A percentile compares a stretch with the other conserved stretches of the same genome.
phyloP scores from a whole-genome alignment of 2,797 vertebrate genomes.

The Peromyscus melanophrys region DNA sequence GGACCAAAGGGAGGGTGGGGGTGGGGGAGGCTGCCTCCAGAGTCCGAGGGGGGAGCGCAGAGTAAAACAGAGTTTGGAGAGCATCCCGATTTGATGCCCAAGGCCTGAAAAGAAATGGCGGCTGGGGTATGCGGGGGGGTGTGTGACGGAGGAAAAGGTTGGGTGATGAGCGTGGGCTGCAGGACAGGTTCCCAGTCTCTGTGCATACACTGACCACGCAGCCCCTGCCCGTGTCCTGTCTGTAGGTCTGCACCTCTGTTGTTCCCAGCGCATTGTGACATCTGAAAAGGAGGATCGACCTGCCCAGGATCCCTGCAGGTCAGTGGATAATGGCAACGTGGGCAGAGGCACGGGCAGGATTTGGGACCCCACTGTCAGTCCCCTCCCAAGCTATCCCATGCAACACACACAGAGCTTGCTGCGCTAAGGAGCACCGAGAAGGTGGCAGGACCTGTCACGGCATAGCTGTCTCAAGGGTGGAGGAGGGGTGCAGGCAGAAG shows the following conservation, averaged over 20 bases:
- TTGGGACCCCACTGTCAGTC: not conserved
- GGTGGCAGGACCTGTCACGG: not conserved
- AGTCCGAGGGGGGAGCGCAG: not conserved
- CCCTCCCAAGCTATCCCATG: not conserved
- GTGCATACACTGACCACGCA: not conserved
- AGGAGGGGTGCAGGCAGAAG: not conserved
- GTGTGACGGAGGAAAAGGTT: not conserved
- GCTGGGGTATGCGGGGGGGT: not conserved
- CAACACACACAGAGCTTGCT: not conserved
- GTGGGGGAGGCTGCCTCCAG: not conserved
- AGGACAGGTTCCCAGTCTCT: not conserved
- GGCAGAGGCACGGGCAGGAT: not conserved
- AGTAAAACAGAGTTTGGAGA: slow-evolving; percentile 6
- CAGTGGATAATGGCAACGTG: not conserved
- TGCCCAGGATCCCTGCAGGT: slow-evolving; percentile 60
- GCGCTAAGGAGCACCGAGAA: not conserved
- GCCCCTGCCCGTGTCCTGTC: not conserved
- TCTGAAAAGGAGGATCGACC: slow-evolving; percentile 46
- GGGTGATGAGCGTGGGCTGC: not conserved
- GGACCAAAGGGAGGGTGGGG: not conserved
- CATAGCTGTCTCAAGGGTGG: not conserved
- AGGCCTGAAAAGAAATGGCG: slow-evolving; percentile 53
- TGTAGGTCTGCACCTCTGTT: slow-evolving; percentile 56
- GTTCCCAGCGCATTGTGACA: slow-evolving; percentile 3
- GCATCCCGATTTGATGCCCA: slow-evolving; percentile 11